Conservation (phyloP, 1,140 invertebrate genomes). For the Saxidomus purpurata region DNA sequence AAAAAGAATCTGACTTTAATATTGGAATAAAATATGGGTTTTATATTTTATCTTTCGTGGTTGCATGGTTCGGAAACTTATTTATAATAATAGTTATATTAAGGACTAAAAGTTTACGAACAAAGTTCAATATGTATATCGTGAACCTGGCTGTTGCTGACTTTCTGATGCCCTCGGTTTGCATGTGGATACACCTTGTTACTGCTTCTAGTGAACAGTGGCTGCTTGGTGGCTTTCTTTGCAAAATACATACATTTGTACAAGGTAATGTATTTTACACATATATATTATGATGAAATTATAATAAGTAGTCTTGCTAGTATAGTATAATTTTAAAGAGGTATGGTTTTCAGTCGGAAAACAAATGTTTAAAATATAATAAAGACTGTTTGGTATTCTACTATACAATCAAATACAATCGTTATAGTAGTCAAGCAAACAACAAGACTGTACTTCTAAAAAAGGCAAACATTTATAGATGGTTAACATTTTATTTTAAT, state of each 20-base stretch:
- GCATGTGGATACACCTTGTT: constrained; percentile 88
- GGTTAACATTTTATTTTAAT: no score
- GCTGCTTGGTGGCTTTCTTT: constrained; percentile 86
- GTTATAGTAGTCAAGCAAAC: no score
- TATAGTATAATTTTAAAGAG: no score
- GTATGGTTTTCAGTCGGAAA: no score
- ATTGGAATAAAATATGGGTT: constrained; percentile 76
- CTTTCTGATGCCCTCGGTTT: constrained; percentile 89
- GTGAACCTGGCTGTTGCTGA: constrained; percentile 97
- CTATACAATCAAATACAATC: no score
- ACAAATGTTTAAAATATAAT: no score
- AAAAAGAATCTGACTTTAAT: constrained; percentile 64
- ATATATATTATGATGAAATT: no score
- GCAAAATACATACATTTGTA: constrained; percentile 87
- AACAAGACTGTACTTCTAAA: no score
- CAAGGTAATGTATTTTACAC: constrained; percentile 85
- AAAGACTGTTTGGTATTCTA: no score
- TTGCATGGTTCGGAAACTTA: constrained; percentile 77
- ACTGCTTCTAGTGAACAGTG: constrained; percentile 76
- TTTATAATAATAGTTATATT: constrained; percentile 76
- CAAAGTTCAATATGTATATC: constrained; percentile 93
- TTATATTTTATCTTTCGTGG: constrained; percentile 75
- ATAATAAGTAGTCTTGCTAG: no score
- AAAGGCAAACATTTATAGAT: no score
- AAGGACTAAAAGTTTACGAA: constrained; percentile 75